Evolutionary conservation across 1,140 invertebrate genomes (phyloP), one percentile per base, ranked within the genome.

Genomic region (Onthophagus taurus): DNA sequence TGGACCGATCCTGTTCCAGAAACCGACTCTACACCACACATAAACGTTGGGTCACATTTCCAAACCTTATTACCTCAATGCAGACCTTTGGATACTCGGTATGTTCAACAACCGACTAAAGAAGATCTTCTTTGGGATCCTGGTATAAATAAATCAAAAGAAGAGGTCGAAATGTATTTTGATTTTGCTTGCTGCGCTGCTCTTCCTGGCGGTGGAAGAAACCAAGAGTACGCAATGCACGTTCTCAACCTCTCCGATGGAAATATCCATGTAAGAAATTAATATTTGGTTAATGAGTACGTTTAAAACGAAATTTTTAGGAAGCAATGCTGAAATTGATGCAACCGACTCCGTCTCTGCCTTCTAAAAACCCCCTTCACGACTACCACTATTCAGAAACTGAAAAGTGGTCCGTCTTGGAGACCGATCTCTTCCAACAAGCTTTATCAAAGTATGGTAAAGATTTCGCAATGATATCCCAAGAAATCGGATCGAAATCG

Each of bases 171-270:
- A 54, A 84, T 84, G 78, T 90, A 85, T 68, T 78, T 94, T 68
- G 88, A 95, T 60, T 83, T 97, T 59, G 88, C 92, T 16, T 91
- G 89, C 71, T 91, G 88, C 61, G 85, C 88, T 38, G 86, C 86
- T 44, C 80, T 92, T 50, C 86, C 86, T 20, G 85, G 89, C 42
- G 88, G 87, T 50, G 91, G 90, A 44, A 80, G 87, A 60, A 94
- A 95, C 66, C 89, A 92, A 58, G 94, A 98, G 67, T 88, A 89
- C 60, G 93, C 93, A 46, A 75, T 97, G 49, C 89, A 96, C 64
- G 72, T 95, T 30, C 69, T 98, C 46, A 80, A 89, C 50, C 77
- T 90, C 66, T 84, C 81, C 55, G 76, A 81, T 46, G 92, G 91
- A 47, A 85, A 93, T 67, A 81, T 94, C 49, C 80, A 87, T 57